A percentile compares a stretch with the other conserved stretches of the same genome.
phyloP scores from a whole-genome alignment of 1,140 invertebrate genomes.

The Pogonus chalceus region DNA sequence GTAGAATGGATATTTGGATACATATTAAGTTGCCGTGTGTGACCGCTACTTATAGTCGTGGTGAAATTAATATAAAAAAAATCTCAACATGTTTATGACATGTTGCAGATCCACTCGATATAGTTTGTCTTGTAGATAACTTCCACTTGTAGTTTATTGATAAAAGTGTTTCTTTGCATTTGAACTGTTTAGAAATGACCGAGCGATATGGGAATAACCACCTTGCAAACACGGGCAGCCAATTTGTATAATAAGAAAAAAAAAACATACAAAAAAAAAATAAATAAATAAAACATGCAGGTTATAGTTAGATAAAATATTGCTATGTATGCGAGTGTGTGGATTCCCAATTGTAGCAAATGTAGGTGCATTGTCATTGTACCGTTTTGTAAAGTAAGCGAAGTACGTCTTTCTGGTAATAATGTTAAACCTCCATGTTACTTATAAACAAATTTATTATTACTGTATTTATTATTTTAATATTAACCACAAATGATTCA shows the following conservation, averaged over 20 bases:
- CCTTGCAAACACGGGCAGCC: background rate
- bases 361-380: constrained; percentile 19
- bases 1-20: constrained; percentile 4
- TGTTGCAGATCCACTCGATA: background rate
- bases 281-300: background rate
- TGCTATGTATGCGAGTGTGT: background rate
- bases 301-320: background rate
- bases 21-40: background rate
- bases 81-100: background rate
- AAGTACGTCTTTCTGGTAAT: constrained; percentile 34
- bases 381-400: constrained; percentile 39
- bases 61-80: background rate
- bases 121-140: background rate
- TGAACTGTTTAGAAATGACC: background rate
- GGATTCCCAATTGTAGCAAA: background rate
- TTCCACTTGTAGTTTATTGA: background rate
- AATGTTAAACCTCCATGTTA: constrained; percentile 37
- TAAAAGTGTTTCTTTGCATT: background rate
- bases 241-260: background rate
- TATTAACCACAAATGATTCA: constrained; percentile 7
- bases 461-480: constrained; percentile 8
- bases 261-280: background rate
- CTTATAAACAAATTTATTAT: constrained; percentile 23
- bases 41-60: background rate
- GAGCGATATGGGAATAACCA: background rate